Evolutionary conservation across 1,140 invertebrate species (phyloP), one percentile per base, ranked within the genome.

Genomic region (Drosophila jambulina): DNA sequence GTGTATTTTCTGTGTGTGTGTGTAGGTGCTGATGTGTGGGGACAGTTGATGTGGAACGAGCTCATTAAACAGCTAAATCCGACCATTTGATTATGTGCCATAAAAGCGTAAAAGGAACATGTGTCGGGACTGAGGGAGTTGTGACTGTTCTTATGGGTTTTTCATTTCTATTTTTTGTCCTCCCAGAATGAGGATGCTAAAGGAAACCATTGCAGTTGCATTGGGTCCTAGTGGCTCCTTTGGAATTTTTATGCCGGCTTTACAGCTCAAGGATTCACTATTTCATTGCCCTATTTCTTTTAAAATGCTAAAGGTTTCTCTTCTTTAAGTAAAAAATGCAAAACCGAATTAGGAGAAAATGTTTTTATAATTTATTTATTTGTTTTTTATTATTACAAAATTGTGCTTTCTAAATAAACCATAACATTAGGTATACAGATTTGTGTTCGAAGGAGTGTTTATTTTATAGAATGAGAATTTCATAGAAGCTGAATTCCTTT

Each of bases 11-110:
- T 36, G 21, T 23, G 9, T 63, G 36, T 29, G n/a, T 21, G 7
- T 42, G 48, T 42, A 23, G 51, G 13, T 54, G 32, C 51, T 36
- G 51, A 23, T 56, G 43, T 48, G 38, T 40, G 45, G 32, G 36
- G 42, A 25, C 51, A 54, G 58, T 61, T 64, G 79, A 74, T 87
- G 80, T 77, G 76, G 75, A 77, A 88, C 67, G 82, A 83, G 67
- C 84, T 87, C 84, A 87, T 87, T 87, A 87, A 88, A 83, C 51
- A 80, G 71, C 57, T 77, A 88, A 83, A 78, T 88, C 80, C 80
- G 63, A 54, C 60, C 63, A 83, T 83, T 80, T 72, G 83, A 82
- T 87, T 76, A 70, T 80, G 80, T 54, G 59, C 45, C 60, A 69
- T 83, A 72, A 88, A 82, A 87, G 74, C 43, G 56, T 23, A 19